A percentile compares a stretch with the other conserved stretches of the same genome.
Conservation (phyloP, 1,140 invertebrate genomes). For the Drepana arcuata region DNA sequence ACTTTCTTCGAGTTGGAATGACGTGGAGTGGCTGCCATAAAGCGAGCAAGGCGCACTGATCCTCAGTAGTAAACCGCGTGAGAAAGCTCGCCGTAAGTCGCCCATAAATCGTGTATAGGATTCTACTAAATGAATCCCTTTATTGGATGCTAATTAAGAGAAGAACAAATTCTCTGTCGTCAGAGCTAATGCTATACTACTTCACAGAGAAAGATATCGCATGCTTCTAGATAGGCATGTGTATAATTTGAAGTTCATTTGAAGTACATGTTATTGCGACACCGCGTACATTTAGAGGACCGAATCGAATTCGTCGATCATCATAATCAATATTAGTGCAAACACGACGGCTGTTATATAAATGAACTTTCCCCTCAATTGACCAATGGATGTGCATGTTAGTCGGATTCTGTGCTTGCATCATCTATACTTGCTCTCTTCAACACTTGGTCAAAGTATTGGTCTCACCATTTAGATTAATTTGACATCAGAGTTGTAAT, state of each 20-base stretch:
- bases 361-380: conserved; percentile 52
- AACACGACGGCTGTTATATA: conserved; percentile 35
- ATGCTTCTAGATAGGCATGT: conserved; percentile 16
- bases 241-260: conserved; percentile 6
- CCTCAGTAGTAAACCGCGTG: conserved; percentile 36
- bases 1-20: neutral
- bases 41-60: conserved; percentile 26
- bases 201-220: conserved; percentile 33
- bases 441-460: too few species aligned
- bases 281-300: conserved; percentile 25
- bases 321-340: conserved; percentile 56
- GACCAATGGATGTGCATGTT: conserved; percentile 13
- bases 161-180: conserved; percentile 43
- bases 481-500: neutral
- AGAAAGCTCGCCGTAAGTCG: conserved; percentile 37
- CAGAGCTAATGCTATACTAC: too few species aligned
- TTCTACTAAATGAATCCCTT: conserved; percentile 53
- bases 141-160: conserved; percentile 57
- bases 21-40: conserved; percentile 27
- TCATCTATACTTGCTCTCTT: too few species aligned
- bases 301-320: conserved; percentile 43
- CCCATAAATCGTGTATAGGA: conserved; percentile 46
- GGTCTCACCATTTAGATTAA: too few species aligned
- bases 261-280: conserved; percentile 7
- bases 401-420: conserved; percentile 1